A percentile compares a stretch with the other conserved stretches of the same genome.
These are phyloP conservation scores for Drosophila fulvimacula DNA, from an alignment of 2,888 invertebrate species.

Conservation along the genomic window DNA sequence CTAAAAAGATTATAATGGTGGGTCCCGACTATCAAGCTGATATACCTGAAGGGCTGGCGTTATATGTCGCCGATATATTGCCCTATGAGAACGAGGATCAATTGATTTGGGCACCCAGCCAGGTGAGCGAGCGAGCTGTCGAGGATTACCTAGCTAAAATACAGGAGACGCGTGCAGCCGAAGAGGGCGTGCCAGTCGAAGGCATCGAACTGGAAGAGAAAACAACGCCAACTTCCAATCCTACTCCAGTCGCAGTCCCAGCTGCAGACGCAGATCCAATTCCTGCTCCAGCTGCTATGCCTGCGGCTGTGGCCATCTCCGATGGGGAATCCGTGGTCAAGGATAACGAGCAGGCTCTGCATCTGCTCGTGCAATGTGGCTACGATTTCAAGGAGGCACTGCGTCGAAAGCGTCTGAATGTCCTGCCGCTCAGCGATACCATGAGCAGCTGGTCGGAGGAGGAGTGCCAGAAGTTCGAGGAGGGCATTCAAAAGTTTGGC, in stretches of 20 bases:
- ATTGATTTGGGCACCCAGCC: constrained; percentile 95
- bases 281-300: not conserved
- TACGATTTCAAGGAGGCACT: constrained; percentile 97
- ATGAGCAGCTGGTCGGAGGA: constrained; percentile 98
- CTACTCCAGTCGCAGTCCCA: not conserved
- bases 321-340: constrained; percentile 72
- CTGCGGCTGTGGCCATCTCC: not conserved
- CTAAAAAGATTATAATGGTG: constrained; percentile 92
- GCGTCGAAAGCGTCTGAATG: constrained; percentile 90
- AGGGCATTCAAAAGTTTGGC: constrained; percentile 95
- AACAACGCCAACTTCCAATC: constrained; percentile 1
- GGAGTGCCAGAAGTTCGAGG: constrained; percentile 98
- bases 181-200: constrained; percentile 13
- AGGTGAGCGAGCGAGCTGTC: constrained; percentile 89
- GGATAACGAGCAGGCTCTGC: constrained; percentile 96
- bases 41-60: constrained; percentile 95
- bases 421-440: constrained; percentile 89
- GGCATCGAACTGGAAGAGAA: constrained; percentile 10
- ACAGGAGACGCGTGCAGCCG: constrained; percentile 68
- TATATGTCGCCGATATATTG: constrained; percentile 94
- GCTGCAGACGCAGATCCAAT: not conserved
- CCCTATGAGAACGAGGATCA: constrained; percentile 98
- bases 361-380: constrained; percentile 95
- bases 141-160: constrained; percentile 90
- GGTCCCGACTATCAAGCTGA: constrained; percentile 97